These are phyloP conservation scores for Hypothenemus hampei DNA, from an alignment of 1,140 invertebrate species.

Conservation along the genomic window DNA sequence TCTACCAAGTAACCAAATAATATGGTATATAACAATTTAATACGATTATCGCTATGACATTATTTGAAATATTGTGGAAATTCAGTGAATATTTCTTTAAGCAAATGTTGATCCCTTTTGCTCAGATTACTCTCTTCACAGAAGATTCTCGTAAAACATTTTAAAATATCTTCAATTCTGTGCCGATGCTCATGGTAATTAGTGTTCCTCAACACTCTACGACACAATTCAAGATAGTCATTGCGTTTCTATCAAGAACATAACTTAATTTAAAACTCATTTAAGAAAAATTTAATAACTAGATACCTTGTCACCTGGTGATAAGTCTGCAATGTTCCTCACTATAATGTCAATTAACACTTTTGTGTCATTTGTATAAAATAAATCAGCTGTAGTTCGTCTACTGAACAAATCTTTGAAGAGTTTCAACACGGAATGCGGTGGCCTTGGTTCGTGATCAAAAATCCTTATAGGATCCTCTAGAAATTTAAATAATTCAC, in stretches of 20 bases:
- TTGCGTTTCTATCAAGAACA: slow-evolving; percentile 58
- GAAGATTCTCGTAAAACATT: slow-evolving; percentile 77
- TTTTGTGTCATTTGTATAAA: slow-evolving; percentile 91
- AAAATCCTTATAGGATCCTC: slow-evolving; percentile 84
- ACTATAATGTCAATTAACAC: slow-evolving; percentile 90
- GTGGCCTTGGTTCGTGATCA: slow-evolving; percentile 70
- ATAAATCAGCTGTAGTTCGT: slow-evolving; percentile 70
- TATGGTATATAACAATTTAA: no score
- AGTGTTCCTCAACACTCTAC: slow-evolving; percentile 70
- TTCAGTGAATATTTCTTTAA: slow-evolving; percentile 74
- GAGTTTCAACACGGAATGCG: slow-evolving; percentile 83
- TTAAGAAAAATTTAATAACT: background rate
- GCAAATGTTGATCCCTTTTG: slow-evolving; percentile 66
- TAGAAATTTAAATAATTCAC: slow-evolving; percentile 44
- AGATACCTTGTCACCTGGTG: slow-evolving; percentile 77
- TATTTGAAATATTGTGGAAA: slow-evolving; percentile 77
- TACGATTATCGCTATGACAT: slow-evolving; percentile 1
- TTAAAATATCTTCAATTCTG: slow-evolving; percentile 68
- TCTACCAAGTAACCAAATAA: no score
- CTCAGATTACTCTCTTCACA: slow-evolving; percentile 72
- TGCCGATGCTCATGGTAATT: slow-evolving; percentile 71
- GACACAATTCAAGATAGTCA: slow-evolving; percentile 70
- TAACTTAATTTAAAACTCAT: background rate
- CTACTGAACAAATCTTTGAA: slow-evolving; percentile 78
- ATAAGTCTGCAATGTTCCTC: slow-evolving; percentile 79